Evolutionary conservation across 2,888 invertebrate species (phyloP).

Genomic region (Bellardia pandia): DNA sequence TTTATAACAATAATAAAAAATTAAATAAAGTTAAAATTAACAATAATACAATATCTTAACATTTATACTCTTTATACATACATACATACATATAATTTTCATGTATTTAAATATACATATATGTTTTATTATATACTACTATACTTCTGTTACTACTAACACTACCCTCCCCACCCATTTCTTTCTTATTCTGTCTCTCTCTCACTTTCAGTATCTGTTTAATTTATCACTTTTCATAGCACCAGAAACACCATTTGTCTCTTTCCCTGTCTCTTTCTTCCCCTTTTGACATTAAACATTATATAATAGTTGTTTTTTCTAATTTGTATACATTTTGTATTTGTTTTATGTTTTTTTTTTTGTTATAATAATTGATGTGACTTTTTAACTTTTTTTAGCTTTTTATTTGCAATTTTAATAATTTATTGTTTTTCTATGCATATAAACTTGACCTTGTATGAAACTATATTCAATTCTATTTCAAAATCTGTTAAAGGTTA

Average conservation of each 20-base stretch:
- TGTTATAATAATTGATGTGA: constrained; percentile 44
- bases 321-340: constrained; percentile 39
- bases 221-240: constrained; percentile 50
- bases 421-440: constrained; percentile 20
- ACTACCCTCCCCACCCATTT: constrained; percentile 23
- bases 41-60: constrained; percentile 22
- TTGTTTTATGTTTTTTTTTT: constrained; percentile 34
- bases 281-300: constrained; percentile 15
- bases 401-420: constrained; percentile 12
- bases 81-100: constrained; percentile 53
- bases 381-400: constrained; percentile 25
- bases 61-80: constrained; percentile 53
- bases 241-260: constrained; percentile 42
- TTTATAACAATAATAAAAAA: too few relatives aligned
- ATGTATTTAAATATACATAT: constrained; percentile 46
- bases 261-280: not conserved
- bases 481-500: not conserved
- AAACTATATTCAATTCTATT: not conserved
- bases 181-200: constrained; percentile 23
- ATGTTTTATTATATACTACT: constrained; percentile 47
- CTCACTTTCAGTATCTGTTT: constrained; percentile 39
- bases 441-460: constrained; percentile 40
- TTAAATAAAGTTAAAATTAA: constrained; percentile 24
- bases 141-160: constrained; percentile 46
- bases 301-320: constrained; percentile 21